phyloP scores from a whole-genome alignment of 2,113 vertebrate genomes.

The Paedocypris sp. region DNA sequence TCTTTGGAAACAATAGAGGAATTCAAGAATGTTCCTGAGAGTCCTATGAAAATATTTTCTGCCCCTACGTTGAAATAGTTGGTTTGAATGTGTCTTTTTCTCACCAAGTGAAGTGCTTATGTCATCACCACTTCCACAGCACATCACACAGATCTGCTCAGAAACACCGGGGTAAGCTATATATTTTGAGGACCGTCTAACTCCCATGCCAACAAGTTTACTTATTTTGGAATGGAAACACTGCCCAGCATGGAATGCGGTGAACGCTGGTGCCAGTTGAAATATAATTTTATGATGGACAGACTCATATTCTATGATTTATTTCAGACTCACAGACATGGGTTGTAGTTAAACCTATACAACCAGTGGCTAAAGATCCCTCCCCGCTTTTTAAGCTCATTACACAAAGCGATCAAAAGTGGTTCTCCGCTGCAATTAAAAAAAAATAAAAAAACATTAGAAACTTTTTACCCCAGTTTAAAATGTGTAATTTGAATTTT shows the following conservation, averaged over 20 bases:
- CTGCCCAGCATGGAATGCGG: conserved; percentile 12
- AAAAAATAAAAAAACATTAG: too few species aligned
- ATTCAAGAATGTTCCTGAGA: not conserved
- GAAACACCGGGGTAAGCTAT: conserved; percentile 14
- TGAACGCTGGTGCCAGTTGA: conserved; percentile 19
- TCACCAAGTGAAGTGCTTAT: conserved; percentile 25
- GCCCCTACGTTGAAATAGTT: conserved; percentile 6
- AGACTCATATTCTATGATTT: conserved; percentile 23
- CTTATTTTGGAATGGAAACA: conserved; percentile 27
- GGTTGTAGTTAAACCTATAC: conserved; percentile 16
- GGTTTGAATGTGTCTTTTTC: conserved; percentile 4
- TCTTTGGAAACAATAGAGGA: too few species aligned
- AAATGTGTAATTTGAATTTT: too few species aligned
- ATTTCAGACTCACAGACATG: conserved; percentile 20
- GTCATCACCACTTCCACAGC: conserved; percentile 16
- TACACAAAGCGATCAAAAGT: conserved; percentile 6
- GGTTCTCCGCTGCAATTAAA: too few species aligned
- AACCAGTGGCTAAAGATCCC: not conserved
- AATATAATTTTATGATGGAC: conserved; percentile 29
- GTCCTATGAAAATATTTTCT: not conserved
- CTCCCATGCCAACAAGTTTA: conserved; percentile 18
- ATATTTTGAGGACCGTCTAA: conserved; percentile 26
- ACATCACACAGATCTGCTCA: not conserved
- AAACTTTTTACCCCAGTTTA: too few species aligned
- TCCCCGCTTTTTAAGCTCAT: not conserved